These are phyloP conservation scores for Mesaphorura yosii DNA, from an alignment of 1,140 invertebrate species.

Conservation along the genomic window DNA sequence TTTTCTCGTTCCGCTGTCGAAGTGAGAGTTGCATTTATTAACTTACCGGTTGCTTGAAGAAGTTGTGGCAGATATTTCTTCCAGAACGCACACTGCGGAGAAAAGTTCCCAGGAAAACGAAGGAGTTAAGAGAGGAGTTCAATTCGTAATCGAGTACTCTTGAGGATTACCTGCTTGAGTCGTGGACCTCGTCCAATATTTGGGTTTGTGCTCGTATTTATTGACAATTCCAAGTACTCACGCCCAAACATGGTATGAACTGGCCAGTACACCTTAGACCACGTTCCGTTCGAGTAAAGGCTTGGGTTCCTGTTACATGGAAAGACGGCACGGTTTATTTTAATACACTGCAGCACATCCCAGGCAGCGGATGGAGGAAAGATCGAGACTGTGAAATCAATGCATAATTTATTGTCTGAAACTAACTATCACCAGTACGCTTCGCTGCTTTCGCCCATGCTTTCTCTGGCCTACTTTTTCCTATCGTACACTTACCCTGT, in stretches of 20 bases:
- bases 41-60: slow-evolving; percentile 49
- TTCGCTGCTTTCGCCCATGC: too few relatives aligned
- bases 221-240: slow-evolving; percentile 53
- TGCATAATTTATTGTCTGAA: too few relatives aligned
- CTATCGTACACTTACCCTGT: slow-evolving; percentile 67
- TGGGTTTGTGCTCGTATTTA: slow-evolving; percentile 18
- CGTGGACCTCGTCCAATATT: slow-evolving; percentile 67
- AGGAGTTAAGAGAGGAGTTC: too few relatives aligned
- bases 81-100: slow-evolving; percentile 86
- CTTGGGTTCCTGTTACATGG: slow-evolving; percentile 48
- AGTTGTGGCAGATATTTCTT: slow-evolving; percentile 85
- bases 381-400: too few relatives aligned
- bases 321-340: too few relatives aligned
- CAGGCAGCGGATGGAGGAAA: too few relatives aligned
- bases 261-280: slow-evolving; percentile 63
- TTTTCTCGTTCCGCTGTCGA: too few relatives aligned
- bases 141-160: too few relatives aligned
- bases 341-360: too few relatives aligned
- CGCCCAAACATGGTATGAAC: slow-evolving; percentile 65
- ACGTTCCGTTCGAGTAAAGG: slow-evolving; percentile 41
- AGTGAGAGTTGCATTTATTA: too few relatives aligned
- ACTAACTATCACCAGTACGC: too few relatives aligned
- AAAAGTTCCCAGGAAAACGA: not conserved
- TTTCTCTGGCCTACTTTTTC: not conserved
- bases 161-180: slow-evolving; percentile 58